These are phyloP conservation scores for Orthosia cruda DNA, from an alignment of 2,888 invertebrate genomes.

Conservation along the genomic window DNA sequence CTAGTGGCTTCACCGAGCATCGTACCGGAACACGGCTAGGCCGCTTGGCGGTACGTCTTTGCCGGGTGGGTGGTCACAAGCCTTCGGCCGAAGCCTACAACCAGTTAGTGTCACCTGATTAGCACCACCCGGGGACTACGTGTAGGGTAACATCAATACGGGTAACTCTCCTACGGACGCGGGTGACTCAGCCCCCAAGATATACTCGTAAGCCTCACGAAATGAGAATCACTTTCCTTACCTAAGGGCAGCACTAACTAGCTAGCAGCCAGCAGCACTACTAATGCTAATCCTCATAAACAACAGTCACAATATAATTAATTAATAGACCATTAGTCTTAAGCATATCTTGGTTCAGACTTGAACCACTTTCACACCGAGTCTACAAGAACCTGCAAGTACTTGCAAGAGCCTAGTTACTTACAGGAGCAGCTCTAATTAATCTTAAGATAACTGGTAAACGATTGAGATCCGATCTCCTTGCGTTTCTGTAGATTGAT, in stretches of 20 bases:
- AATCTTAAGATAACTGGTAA: constrained; percentile 24
- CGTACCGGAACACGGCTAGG: no score
- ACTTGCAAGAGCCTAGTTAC: not conserved
- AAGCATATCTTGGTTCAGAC: constrained; percentile 25
- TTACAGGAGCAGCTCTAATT: constrained; percentile 36
- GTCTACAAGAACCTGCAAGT: constrained; percentile 8
- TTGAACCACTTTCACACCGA: constrained; percentile 60
- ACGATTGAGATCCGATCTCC: constrained; percentile 32
- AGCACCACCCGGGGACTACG: no score
- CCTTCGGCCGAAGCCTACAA: no score
- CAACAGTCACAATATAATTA: constrained; percentile 8
- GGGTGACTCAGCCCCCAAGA: no score
- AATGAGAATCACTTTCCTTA: constrained; percentile 13
- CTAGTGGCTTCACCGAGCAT: no score
- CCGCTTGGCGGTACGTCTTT: no score
- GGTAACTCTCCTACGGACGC: no score
- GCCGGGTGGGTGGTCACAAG: no score
- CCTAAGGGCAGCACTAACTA: no score
- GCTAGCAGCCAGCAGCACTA: not conserved
- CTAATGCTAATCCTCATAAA: not conserved
- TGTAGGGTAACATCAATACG: no score
- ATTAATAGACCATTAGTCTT: constrained; percentile 22
- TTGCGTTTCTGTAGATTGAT: constrained; percentile 1
- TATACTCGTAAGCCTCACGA: no score
- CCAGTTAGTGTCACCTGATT: no score